Percentiles rank a stretch among this genome's conserved stretches.
phyloP scores from a whole-genome alignment of 2,888 invertebrate species.

The Microchrysa polita region DNA sequence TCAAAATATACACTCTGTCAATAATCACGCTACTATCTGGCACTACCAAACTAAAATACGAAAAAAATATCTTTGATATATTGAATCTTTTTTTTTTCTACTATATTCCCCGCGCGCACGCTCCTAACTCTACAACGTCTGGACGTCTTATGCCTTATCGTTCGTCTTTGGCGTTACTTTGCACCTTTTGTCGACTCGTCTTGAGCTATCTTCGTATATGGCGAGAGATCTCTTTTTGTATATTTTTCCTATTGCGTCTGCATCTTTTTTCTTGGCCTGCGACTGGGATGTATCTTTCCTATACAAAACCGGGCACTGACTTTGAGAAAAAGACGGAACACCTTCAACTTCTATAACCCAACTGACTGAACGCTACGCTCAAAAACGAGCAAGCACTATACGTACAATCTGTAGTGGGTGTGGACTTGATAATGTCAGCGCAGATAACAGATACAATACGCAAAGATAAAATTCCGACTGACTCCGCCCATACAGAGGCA shows the following conservation, averaged over 20 bases:
- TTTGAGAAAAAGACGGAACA: not conserved
- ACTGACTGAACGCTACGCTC: not conserved
- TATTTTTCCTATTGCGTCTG: too few relatives aligned
- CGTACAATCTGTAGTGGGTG: conserved; percentile 9
- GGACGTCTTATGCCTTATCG: conserved; percentile 35
- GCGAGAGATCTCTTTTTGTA: too few relatives aligned
- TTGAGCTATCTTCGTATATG: not conserved
- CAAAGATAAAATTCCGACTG: not conserved
- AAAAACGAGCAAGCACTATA: not conserved
- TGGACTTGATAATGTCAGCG: not conserved
- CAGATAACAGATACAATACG: conserved; percentile 18
- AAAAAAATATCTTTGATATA: conserved; percentile 25
- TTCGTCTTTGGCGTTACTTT: conserved; percentile 36
- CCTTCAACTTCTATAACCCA: conserved; percentile 16
- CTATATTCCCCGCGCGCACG: conserved; percentile 37
- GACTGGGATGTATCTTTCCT: conserved; percentile 8
- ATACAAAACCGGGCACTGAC: conserved; percentile 5
- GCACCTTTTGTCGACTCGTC: conserved; percentile 34
- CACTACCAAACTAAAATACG: not conserved
- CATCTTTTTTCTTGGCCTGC: conserved; percentile 14
- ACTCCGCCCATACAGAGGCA: conserved; percentile 34
- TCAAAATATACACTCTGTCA: conserved; percentile 10
- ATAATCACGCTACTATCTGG: conserved; percentile 13
- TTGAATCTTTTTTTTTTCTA: not conserved
- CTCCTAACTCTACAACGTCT: conserved; percentile 27